Conservation (phyloP, 2,797 vertebrate species). For the Brachymystax lenok region DNA sequence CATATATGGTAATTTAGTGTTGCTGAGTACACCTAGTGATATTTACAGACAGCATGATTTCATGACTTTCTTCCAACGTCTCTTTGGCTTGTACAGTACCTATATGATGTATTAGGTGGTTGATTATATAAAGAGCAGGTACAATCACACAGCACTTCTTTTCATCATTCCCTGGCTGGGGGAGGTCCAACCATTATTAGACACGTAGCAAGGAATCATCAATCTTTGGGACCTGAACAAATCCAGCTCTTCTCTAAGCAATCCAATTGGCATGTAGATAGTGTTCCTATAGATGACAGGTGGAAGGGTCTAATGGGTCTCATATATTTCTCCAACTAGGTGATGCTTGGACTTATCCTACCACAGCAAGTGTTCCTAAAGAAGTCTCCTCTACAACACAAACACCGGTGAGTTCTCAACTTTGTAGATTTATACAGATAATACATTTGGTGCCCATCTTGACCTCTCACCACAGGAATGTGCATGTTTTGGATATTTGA, state of each 20-base stretch:
- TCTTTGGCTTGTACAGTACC: slow-evolving; percentile 31
- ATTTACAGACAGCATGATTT: slow-evolving; percentile 52
- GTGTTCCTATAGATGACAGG: neutral
- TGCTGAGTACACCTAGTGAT: slow-evolving; percentile 27
- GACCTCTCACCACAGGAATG: neutral
- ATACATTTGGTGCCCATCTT: neutral
- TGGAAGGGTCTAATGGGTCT: neutral
- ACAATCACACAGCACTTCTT: slow-evolving; percentile 32
- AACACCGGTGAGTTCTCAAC: slow-evolving; percentile 63
- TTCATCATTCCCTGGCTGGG: slow-evolving; percentile 25
- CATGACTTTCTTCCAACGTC: slow-evolving; percentile 36
- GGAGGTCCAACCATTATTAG: slow-evolving; percentile 31
- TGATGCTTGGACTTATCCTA: slow-evolving; percentile 51
- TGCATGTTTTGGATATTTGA: neutral
- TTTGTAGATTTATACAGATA: neutral
- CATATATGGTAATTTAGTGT: slow-evolving; percentile 61
- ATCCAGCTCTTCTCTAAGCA: slow-evolving; percentile 1
- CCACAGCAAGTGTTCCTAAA: slow-evolving; percentile 56
- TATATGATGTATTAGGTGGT: slow-evolving; percentile 32
- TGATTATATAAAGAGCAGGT: slow-evolving; percentile 43
- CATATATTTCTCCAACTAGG: slow-evolving; percentile 58
- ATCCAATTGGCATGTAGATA: neutral
- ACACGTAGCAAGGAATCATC: slow-evolving; percentile 2
- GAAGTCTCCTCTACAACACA: slow-evolving; percentile 55
- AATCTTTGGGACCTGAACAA: slow-evolving; percentile 44